Base-by-base conservation (phyloP, 30 jellyfish, hydroid and myxozoan genomes). In the Cassiopea xamachana region DNA sequence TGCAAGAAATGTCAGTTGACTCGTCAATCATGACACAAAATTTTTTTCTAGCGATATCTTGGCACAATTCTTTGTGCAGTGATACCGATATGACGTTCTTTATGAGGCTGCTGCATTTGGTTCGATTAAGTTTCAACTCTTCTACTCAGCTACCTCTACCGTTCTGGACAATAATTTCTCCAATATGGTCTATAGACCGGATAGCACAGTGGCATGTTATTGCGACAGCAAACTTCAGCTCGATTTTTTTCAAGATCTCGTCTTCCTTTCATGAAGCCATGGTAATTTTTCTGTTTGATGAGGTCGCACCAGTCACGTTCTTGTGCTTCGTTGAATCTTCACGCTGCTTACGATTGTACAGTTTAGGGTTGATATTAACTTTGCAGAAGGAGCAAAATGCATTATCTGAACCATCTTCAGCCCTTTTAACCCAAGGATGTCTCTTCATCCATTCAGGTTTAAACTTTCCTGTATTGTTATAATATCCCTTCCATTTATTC, bases 121-220 rank as follows among this genome's bases (percentile, higher is more conserved):
- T 86, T 64, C 96, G 76, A 59, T 91, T 93, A 75, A 91, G 88
- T 72, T 71, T 91, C 73, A 86, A 77, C 43, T 91, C 68, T 45
- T 43, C 89, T 68, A 74, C 48, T 47, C 49, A 60, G 86, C 96
- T 77, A 60, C 93, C 98, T 10, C 49, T 60, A n/a, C 93, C 97
- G 86, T 87, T 45, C 61, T 69, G 69, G 9, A 49, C 91, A 73
- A 92, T 85, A 8, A 92, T 62, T 80, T 92, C 98, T 8, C 92
- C 87, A 51, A 92, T 80, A 62, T 92, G 96, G 61, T 87, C 98
- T 39, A 92, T 69, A 6, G 91, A 47, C 80, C 60, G 14, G 27
- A 92, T 70, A 70, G 98, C 93, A 27, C 87, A 60, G 77, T 92
- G 98, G 80, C 97, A 92, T 45, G 97, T 78, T 14, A 92, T 76